Evolutionary conservation across 2,113 vertebrate genomes (phyloP).

Genomic region (Brachypteracias leptosomus): DNA sequence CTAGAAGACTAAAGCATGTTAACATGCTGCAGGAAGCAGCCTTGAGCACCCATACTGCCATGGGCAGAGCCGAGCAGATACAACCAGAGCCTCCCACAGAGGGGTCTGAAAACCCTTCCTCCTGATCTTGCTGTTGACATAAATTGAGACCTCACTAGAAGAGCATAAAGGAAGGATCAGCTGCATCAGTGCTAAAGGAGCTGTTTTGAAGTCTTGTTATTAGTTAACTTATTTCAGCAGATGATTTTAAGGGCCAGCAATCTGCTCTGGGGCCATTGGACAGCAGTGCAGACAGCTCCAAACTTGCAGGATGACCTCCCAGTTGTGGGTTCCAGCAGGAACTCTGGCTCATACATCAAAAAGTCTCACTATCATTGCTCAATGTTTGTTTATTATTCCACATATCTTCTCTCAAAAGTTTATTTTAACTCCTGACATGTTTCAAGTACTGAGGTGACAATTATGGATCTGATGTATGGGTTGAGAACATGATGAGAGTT

Average conservation of each 20-base stretch:
- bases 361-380: neutral
- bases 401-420: neutral
- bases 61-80: neutral
- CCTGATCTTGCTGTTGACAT: too few species aligned
- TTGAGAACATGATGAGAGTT: neutral
- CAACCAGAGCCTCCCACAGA: neutral
- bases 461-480: neutral
- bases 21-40: neutral
- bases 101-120: neutral
- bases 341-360: neutral
- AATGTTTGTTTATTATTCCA: slow-evolving; percentile 10
- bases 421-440: neutral
- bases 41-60: neutral
- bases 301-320: neutral
- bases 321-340: neutral
- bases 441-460: neutral
- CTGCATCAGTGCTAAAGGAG: neutral
- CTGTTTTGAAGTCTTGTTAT: neutral
- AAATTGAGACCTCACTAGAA: neutral
- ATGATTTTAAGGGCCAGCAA: neutral
- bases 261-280: neutral
- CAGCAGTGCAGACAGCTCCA: neutral
- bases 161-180: neutral
- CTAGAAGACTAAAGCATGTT: neutral
- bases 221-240: neutral